A percentile compares a stretch with the other conserved stretches of the same genome.
Conservation (phyloP, 2,797 vertebrate species). For the Cottoperca gobio region DNA sequence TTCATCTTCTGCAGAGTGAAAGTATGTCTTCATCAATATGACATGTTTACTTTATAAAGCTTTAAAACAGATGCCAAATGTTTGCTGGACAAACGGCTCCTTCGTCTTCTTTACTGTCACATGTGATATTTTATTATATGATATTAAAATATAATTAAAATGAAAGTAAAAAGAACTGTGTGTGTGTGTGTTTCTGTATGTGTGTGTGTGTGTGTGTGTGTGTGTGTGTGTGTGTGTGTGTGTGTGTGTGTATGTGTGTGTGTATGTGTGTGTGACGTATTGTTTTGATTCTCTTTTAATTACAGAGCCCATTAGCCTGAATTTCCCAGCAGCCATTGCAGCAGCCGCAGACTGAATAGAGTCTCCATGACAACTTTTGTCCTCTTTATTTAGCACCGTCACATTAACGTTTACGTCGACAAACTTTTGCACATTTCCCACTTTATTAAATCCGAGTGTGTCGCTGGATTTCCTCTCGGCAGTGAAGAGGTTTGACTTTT, state of each 20-base stretch:
- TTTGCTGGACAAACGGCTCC: no score
- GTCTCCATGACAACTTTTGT: slow-evolving; percentile 35
- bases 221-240: no score
- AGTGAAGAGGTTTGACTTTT: background rate
- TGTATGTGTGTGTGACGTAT: slow-evolving; percentile 2
- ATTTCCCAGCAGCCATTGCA: slow-evolving; percentile 39
- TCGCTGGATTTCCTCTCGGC: background rate
- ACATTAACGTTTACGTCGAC: background rate
- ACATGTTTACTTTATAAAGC: no score
- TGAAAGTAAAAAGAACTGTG: background rate
- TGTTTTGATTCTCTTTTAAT: slow-evolving; percentile 38
- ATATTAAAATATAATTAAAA: background rate
- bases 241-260: no score
- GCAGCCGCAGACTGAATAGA: background rate
- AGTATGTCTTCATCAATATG: no score
- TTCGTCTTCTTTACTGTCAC: background rate
- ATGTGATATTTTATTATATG: background rate
- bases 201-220: no score
- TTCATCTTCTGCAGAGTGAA: no score
- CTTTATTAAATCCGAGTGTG: background rate
- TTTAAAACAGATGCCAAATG: no score
- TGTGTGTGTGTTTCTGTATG: background rate
- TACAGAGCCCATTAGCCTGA: slow-evolving; percentile 9
- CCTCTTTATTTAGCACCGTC: slow-evolving; percentile 1
- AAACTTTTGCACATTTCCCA: background rate